phyloP scores from a whole-genome alignment of 2,888 invertebrate genomes.

The Drosophila borborema region DNA sequence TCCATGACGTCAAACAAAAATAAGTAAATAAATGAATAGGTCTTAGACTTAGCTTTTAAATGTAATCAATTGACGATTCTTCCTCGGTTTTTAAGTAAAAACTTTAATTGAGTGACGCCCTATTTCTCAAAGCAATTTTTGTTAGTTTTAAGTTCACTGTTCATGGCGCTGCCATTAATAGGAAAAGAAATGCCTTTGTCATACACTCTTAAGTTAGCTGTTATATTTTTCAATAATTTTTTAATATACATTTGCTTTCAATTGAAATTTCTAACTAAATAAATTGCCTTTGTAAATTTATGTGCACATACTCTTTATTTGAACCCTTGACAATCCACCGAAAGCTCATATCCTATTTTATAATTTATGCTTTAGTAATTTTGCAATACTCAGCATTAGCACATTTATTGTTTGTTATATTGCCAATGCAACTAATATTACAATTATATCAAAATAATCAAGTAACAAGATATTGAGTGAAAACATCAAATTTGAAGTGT shows the following conservation, averaged over 20 bases:
- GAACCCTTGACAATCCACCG: conserved; percentile 72
- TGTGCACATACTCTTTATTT: conserved; percentile 28
- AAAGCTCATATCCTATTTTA: conserved; percentile 30
- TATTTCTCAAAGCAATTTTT: conserved; percentile 66
- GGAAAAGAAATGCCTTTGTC: conserved; percentile 70
- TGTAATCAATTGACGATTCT: conserved; percentile 67
- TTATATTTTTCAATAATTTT: conserved; percentile 65
- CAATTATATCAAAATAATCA: conserved; percentile 36
- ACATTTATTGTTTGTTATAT: conserved; percentile 24
- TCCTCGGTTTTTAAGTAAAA: conserved; percentile 71
- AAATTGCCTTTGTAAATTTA: conserved; percentile 70
- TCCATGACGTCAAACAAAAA: conserved; percentile 69
- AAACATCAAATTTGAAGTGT: conserved; percentile 57
- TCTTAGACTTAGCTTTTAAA: conserved; percentile 80
- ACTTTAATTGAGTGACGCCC: conserved; percentile 38
- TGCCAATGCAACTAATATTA: conserved; percentile 24
- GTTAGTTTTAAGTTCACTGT: conserved; percentile 66
- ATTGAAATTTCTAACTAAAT: conserved; percentile 60
- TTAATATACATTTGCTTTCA: conserved; percentile 45
- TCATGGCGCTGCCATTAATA: conserved; percentile 66
- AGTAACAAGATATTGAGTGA: conserved; percentile 65
- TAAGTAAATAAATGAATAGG: conserved; percentile 75
- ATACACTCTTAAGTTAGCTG: conserved; percentile 76
- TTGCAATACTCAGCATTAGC: conserved; percentile 22
- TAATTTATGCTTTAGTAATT: conserved; percentile 17